Evolutionary conservation across 2,797 vertebrate genomes (phyloP).

Genomic region (Gallirallus australis): DNA sequence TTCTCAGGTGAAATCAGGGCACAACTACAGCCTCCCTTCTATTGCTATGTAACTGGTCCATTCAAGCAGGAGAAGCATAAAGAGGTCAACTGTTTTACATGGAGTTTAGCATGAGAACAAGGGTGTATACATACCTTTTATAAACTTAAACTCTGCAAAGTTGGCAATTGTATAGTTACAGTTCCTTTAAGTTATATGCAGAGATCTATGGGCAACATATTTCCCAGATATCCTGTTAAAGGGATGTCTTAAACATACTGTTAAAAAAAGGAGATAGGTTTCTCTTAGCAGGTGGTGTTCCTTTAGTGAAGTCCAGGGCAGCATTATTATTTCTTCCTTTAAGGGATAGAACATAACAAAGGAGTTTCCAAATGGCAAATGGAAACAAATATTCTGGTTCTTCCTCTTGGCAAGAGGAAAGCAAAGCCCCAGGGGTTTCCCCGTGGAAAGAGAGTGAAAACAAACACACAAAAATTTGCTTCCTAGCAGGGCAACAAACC

Average conservation of each 20-base stretch:
- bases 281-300: conserved; percentile 26
- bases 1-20: neutral
- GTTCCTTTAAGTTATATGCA: neutral
- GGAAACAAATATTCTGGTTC: conserved; percentile 50
- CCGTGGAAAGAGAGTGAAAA: conserved; percentile 22
- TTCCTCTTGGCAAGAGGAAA: conserved; percentile 62
- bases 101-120: neutral
- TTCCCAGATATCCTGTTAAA: neutral
- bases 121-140: neutral
- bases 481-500: conserved; percentile 29
- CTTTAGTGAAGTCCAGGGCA: neutral
- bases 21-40: neutral
- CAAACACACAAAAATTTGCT: conserved; percentile 46
- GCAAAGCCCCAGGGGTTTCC: conserved; percentile 24
- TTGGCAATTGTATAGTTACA: neutral
- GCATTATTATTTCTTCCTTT: conserved; percentile 39
- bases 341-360: conserved; percentile 47
- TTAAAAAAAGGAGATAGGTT: neutral
- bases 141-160: neutral
- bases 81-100: neutral
- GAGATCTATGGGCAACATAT: neutral
- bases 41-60: neutral
- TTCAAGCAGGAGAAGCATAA: neutral
- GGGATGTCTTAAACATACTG: neutral
- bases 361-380: conserved; percentile 38